Evolutionary conservation across 2,113 vertebrate species (phyloP).

Genomic region (Petaurus breviceps): DNA sequence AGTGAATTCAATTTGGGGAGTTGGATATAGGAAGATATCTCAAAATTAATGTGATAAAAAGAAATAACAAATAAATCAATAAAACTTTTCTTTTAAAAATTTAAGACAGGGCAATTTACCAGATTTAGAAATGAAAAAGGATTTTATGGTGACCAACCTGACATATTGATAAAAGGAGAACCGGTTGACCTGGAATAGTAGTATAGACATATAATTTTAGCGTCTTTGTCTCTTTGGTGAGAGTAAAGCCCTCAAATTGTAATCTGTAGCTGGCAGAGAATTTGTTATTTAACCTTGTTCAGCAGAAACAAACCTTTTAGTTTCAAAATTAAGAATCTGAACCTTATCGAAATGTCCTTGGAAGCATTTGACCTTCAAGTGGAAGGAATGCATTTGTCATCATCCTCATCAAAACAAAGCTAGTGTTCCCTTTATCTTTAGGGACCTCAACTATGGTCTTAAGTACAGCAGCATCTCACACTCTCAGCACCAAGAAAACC

Average conservation of each 20-base stretch:
- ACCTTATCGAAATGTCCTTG: neutral
- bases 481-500: neutral
- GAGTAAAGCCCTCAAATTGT: neutral
- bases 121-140: neutral
- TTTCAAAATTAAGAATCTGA: neutral
- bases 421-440: neutral
- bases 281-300: neutral
- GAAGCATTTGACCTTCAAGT: neutral
- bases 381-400: neutral
- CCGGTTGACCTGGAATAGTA: neutral
- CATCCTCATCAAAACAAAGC: neutral
- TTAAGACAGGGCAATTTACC: neutral
- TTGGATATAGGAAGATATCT: neutral
- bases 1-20: neutral
- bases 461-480: neutral
- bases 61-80: neutral
- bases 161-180: neutral
- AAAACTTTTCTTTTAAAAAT: neutral
- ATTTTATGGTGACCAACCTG: neutral
- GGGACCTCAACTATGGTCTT: neutral
- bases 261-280: neutral
- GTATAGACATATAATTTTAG: neutral
- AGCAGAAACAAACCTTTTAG: neutral
- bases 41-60: neutral
- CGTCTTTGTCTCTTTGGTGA: neutral